A percentile compares a stretch with the other conserved stretches of the same genome.
Evolutionary conservation across 2,113 vertebrate genomes (phyloP).

Genomic region (Ornithorhynchus anatinus): DNA sequence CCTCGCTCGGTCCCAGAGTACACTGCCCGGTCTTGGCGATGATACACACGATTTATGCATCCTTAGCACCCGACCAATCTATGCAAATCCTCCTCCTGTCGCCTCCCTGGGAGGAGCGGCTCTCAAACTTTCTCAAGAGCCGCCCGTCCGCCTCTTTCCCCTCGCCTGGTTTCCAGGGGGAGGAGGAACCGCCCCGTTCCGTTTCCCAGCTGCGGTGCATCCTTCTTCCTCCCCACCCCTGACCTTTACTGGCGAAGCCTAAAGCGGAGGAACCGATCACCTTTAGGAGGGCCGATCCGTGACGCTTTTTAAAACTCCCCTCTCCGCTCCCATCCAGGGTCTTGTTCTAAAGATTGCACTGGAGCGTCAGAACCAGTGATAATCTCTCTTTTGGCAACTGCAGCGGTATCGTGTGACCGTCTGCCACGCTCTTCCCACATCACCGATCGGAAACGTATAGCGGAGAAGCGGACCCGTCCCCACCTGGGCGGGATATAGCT

Average conservation of each 20-base stretch:
- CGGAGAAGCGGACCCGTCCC: neutral
- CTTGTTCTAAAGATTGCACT: conserved; percentile 25
- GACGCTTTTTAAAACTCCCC: conserved; percentile 56
- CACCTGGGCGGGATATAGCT: neutral
- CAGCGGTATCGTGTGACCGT: conserved; percentile 13
- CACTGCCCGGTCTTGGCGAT: conserved; percentile 41
- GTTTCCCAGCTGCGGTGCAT: neutral
- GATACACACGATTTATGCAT: conserved; percentile 63
- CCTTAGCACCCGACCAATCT: conserved; percentile 67
- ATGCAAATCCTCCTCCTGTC: conserved; percentile 72
- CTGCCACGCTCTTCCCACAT: conserved; percentile 24
- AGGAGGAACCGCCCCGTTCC: neutral
- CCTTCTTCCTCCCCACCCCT: neutral
- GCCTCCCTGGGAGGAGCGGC: conserved; percentile 36
- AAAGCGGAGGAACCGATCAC: conserved; percentile 34
- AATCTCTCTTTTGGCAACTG: conserved; percentile 30
- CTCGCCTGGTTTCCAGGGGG: neutral
- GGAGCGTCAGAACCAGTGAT: neutral
- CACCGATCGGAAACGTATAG: conserved; percentile 12
- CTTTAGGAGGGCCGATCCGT: conserved; percentile 38
- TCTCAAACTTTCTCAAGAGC: conserved; percentile 58
- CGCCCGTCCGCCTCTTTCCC: conserved; percentile 34
- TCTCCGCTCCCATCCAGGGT: conserved; percentile 27
- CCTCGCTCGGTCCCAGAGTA: conserved; percentile 18
- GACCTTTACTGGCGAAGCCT: conserved; percentile 1